Evolutionary conservation across 2,797 vertebrate species (phyloP), one percentile per base, ranked within the genome.

Genomic region (Tenualosa ilisha): DNA sequence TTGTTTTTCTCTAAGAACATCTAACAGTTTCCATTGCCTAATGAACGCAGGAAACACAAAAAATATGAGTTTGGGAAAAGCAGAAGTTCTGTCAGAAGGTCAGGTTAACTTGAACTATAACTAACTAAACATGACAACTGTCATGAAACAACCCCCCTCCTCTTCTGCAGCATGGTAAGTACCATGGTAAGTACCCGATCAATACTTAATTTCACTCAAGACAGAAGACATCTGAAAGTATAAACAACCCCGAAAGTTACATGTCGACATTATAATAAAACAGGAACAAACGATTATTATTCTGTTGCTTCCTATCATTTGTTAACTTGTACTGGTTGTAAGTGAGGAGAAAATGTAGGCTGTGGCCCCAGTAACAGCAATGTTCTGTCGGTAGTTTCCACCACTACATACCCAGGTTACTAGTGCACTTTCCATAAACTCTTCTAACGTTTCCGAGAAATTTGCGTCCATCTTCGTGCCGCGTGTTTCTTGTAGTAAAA

Each of bases 341-440:
- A 46, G 1, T 22, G 5, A 46, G 40, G 17, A 46, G 15, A 63
- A 75, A 43, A 20, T 79, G 72, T 11, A 0, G 17, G 2, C 9
- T 37, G 22, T 20, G 40, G 40, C 37, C 40, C 46, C 22, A 43
- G 37, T n/a, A 72, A 79, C 13, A 79, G 59, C 8, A 22, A 17
- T 17, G 13, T 6, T 40, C 31, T 75, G 15, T 79, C 7, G 17
- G 17, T 43, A 46, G 40, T 79, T 79, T 49, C 46, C 46, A 89
- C 9, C 37, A 89, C 91, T 92, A 92, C 91, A 65, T 95, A 96
- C 96, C 96, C 96, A 96, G 83, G 93, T 94, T 89, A 93, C 96
- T 93, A 96, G 89, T 85, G 95, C 92, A 88, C 95, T 94, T 88
- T 89, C 94, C 95, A 95, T 95, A 92, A 96, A 96, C 88, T 95